phyloP scores from a whole-genome alignment of 2,888 invertebrate species.

The Patella caerulea region DNA sequence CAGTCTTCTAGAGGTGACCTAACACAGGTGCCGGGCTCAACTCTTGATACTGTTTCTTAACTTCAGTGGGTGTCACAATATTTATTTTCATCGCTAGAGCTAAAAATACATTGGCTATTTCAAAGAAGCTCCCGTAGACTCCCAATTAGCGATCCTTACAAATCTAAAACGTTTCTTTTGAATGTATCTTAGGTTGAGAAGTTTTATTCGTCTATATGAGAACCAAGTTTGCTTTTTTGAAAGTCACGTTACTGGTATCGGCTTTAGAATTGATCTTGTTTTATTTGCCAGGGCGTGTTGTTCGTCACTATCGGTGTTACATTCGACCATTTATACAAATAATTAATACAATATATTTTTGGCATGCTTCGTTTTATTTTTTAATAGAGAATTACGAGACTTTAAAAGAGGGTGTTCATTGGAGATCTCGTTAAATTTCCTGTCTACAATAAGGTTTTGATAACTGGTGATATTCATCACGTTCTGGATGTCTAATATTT shows the following conservation, averaged over 20 bases:
- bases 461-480: too few relatives aligned
- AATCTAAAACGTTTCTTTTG: neutral
- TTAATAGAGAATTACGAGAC: neutral
- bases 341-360: neutral
- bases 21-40: neutral
- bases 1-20: too few relatives aligned
- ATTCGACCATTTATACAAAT: conserved; percentile 7
- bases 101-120: neutral
- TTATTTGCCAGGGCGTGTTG: neutral
- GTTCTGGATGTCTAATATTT: too few relatives aligned
- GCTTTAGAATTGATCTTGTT: neutral
- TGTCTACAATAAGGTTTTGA: too few relatives aligned
- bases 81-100: neutral
- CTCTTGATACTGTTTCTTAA: neutral
- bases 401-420: too few relatives aligned
- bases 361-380: neutral
- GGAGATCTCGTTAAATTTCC: too few relatives aligned
- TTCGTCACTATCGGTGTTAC: neutral
- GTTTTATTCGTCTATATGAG: conserved; percentile 4
- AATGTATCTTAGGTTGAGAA: neutral
- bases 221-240: neutral
- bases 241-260: neutral
- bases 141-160: neutral
- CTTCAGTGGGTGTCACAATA: neutral
- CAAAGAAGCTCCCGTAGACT: neutral